Evolutionary conservation across 1,140 invertebrate genomes (phyloP).

Genomic region (Chrysopa pallens): DNA sequence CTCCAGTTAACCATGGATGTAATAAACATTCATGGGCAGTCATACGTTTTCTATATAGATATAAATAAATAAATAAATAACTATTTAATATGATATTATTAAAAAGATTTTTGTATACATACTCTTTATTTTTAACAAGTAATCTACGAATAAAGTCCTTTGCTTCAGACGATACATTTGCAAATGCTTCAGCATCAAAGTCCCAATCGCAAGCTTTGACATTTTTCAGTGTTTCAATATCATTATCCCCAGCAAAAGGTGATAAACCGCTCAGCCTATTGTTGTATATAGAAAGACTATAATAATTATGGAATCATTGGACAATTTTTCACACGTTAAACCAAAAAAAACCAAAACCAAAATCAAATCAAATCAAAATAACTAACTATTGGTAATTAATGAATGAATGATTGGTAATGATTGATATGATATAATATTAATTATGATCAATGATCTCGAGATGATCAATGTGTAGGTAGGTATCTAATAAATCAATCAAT

Average conservation of each 20-base stretch:
- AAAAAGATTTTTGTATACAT: constrained; percentile 18
- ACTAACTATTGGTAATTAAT: too few relatives aligned
- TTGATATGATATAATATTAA: too few relatives aligned
- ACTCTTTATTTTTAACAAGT: constrained; percentile 88
- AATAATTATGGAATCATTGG: not conserved
- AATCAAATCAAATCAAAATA: too few relatives aligned
- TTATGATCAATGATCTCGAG: too few relatives aligned
- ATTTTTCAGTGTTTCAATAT: constrained; percentile 95
- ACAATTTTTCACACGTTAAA: too few relatives aligned
- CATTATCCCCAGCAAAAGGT: constrained; percentile 96
- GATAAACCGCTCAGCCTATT: constrained; percentile 83
- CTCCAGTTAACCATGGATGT: constrained; percentile 86
- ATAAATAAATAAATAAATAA: not conserved
- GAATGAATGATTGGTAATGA: too few relatives aligned
- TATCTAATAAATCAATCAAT: too few relatives aligned
- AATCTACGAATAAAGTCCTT: constrained; percentile 95
- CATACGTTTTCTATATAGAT: constrained; percentile 77
- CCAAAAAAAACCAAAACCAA: too few relatives aligned
- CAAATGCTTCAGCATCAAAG: constrained; percentile 89
- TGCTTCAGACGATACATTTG: constrained; percentile 84
- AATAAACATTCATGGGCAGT: constrained; percentile 92
- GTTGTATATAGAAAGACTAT: constrained; percentile 1
- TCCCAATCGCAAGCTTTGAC: constrained; percentile 98
- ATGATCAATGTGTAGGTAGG: too few relatives aligned
- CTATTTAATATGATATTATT: not conserved